Conservation (phyloP, 2,888 invertebrate genomes). For the Heliconius erato region DNA sequence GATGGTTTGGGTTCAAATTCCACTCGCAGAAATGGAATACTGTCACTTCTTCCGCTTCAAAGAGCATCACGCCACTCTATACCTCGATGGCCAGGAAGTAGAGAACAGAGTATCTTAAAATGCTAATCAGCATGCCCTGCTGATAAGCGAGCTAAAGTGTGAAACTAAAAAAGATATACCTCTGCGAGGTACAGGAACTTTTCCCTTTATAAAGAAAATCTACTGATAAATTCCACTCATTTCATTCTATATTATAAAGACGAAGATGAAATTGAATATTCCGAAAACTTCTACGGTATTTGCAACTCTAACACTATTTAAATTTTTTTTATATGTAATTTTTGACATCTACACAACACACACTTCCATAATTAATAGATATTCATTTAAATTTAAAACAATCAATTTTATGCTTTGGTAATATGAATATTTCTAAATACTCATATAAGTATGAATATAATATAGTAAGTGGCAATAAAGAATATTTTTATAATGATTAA, state of each 20-base stretch:
- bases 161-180: too few relatives aligned
- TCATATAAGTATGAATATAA: not conserved
- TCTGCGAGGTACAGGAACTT: too few relatives aligned
- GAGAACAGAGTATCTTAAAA: too few relatives aligned
- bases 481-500: slow-evolving; percentile 25
- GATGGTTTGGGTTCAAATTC: not conserved
- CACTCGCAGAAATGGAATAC: not conserved
- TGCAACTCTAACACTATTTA: too few relatives aligned
- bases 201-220: too few relatives aligned
- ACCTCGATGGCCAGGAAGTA: too few relatives aligned
- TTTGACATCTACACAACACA: too few relatives aligned
- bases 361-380: not conserved
- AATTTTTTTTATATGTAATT: too few relatives aligned
- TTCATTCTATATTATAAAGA: not conserved
- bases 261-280: not conserved
- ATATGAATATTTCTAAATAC: not conserved
- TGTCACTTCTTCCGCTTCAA: too few relatives aligned
- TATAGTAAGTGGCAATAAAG: slow-evolving; percentile 8
- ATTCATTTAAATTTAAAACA: not conserved
- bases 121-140: too few relatives aligned
- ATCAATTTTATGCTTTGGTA: not conserved
- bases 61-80: too few relatives aligned
- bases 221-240: not conserved
- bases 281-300: not conserved
- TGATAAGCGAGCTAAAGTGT: too few relatives aligned